Percentiles rank a stretch among this genome's conserved stretches.
Evolutionary conservation across 2,113 vertebrate species (phyloP).

Genomic region (Python bivittatus): DNA sequence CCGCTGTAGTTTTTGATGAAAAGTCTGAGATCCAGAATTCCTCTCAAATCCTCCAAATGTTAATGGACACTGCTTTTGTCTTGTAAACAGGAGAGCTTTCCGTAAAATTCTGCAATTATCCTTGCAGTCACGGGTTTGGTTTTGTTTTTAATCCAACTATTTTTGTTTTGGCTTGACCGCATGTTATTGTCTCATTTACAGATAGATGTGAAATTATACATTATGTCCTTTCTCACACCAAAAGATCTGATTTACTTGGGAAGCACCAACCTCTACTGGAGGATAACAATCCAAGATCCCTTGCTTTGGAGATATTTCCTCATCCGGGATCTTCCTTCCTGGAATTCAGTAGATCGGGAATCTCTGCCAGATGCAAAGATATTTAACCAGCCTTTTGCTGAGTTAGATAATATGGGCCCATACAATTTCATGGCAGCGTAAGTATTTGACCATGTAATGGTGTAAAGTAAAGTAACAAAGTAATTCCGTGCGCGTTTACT

Average conservation of each 20-base stretch:
- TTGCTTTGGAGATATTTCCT: constrained; percentile 91
- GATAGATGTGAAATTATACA: constrained; percentile 86
- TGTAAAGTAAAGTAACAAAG: background rate
- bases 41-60: background rate
- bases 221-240: constrained; percentile 89
- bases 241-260: constrained; percentile 86
- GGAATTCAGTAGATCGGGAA: constrained; percentile 87
- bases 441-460: constrained; percentile 58
- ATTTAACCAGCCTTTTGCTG: constrained; percentile 74
- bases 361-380: constrained; percentile 83
- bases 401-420: constrained; percentile 54
- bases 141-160: background rate
- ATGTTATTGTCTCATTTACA: constrained; percentile 63
- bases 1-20: background rate
- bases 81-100: background rate
- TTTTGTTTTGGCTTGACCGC: background rate
- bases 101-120: background rate
- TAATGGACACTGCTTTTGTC: background rate
- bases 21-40: background rate
- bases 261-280: constrained; percentile 86
- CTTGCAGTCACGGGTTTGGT: background rate
- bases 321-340: constrained; percentile 82
- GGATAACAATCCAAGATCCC: constrained; percentile 82
- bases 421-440: constrained; percentile 90
- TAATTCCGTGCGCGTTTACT: background rate